Conservation (phyloP, 2,888 invertebrate genomes). For the Morpho helenor region DNA sequence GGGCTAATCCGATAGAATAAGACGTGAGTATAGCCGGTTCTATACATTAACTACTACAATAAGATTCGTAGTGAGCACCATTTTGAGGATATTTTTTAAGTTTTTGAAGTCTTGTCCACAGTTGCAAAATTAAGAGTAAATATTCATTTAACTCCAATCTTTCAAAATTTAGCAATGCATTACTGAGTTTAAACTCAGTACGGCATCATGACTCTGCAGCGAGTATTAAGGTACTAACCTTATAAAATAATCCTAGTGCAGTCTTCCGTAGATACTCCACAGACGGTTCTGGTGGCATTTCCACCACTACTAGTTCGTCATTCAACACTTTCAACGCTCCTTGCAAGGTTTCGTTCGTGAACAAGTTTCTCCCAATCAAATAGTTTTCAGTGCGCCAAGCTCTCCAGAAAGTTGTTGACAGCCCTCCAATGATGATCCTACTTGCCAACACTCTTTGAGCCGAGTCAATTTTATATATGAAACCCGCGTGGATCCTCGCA, state of each 20-base stretch:
- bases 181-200: too few species aligned
- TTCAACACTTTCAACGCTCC: conserved; percentile 41
- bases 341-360: conserved; percentile 59
- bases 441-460: conserved; percentile 38
- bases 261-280: conserved; percentile 79
- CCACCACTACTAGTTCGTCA: conserved; percentile 46
- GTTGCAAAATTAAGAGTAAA: too few species aligned
- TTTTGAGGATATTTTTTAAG: too few species aligned
- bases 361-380: conserved; percentile 56
- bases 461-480: conserved; percentile 75
- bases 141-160: too few species aligned
- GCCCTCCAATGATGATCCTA: conserved; percentile 78
- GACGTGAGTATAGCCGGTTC: too few species aligned
- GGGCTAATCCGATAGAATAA: too few species aligned
- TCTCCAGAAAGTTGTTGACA: conserved; percentile 58
- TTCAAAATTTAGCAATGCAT: too few species aligned
- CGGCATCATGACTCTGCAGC: too few species aligned
- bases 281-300: conserved; percentile 76
- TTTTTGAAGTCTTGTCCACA: too few species aligned
- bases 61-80: too few species aligned
- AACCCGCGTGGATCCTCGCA: conserved; percentile 86
- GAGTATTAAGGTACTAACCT: conserved; percentile 54
- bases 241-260: conserved; percentile 82
- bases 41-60: too few species aligned
- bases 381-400: conserved; percentile 74